Conservation (phyloP, 2,113 vertebrate genomes). For the Formicarius rufipectus region DNA sequence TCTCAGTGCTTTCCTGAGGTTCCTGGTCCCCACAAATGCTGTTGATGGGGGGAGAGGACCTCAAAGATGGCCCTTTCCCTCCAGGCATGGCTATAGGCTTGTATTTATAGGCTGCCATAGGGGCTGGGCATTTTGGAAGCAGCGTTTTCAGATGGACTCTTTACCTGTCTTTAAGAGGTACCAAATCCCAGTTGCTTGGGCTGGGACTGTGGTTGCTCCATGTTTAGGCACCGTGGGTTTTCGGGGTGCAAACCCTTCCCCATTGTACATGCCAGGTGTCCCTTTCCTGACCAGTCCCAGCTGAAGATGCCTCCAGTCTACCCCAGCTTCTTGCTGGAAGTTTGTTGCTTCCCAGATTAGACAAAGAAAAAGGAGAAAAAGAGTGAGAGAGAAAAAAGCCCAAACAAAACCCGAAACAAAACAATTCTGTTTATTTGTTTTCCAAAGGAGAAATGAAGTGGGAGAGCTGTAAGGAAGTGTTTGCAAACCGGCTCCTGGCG, state of each 20-base stretch:
- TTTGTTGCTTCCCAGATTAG: background rate
- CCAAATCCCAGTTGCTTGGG: accelerated
- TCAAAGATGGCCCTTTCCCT: background rate
- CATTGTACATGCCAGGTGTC: accelerated
- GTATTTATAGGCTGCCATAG: accelerated
- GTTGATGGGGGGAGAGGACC: accelerated
- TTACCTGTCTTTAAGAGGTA: accelerated
- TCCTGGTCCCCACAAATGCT: accelerated
- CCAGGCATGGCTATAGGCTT: accelerated
- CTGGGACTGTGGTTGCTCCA: accelerated
- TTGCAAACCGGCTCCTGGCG: background rate
- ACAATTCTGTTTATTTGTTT: background rate
- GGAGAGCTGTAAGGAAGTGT: background rate
- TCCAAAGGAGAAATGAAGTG: background rate
- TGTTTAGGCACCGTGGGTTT: background rate
- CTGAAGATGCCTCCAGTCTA: accelerated
- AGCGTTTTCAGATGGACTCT: background rate
- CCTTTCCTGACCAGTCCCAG: accelerated
- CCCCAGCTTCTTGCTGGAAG: background rate
- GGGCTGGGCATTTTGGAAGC: accelerated
- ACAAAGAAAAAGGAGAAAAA: background rate
- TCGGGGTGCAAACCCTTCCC: background rate
- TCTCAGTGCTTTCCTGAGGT: background rate
- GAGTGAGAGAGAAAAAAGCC: too few species aligned
- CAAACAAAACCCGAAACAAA: background rate